A percentile compares a stretch with the other conserved stretches of the same genome.
phyloP scores from a whole-genome alignment of 2,888 invertebrate species.

The Drymonia ruficornis region DNA sequence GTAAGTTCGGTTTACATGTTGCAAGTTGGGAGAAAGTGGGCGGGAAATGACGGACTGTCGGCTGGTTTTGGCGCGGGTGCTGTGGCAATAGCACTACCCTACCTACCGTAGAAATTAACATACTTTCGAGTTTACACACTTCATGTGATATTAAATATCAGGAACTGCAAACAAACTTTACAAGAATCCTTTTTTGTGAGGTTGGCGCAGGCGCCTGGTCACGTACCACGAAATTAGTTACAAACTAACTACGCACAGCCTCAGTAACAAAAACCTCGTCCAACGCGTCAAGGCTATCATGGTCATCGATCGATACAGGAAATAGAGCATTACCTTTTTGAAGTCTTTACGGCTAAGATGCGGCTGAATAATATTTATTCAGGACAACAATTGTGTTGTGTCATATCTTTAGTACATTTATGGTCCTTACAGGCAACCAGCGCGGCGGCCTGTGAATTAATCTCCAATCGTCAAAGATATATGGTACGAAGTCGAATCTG shows the following conservation, averaged over 20 bases:
- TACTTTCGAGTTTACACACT: background rate
- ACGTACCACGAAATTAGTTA: conserved; percentile 1
- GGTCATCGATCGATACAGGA: conserved; percentile 24
- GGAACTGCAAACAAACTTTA: no score
- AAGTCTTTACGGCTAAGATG: background rate
- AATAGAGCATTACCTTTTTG: background rate
- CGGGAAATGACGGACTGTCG: conserved; percentile 34
- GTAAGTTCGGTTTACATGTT: conserved; percentile 45
- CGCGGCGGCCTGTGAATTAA: background rate
- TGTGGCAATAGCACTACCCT: background rate
- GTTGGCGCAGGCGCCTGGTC: background rate
- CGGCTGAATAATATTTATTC: background rate
- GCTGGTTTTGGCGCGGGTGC: conserved; percentile 20
- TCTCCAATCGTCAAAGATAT: no score
- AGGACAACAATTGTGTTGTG: no score
- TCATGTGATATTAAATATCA: no score
- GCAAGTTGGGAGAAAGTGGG: conserved; percentile 51
- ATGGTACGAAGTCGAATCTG: background rate
- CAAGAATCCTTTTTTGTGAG: background rate
- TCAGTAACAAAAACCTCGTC: background rate
- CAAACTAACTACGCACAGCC: background rate
- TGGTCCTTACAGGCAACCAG: background rate
- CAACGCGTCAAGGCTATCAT: conserved; percentile 16
- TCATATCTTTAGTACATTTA: background rate
- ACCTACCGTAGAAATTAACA: background rate